Evolutionary conservation across 2,888 invertebrate genomes (phyloP), one percentile per base, ranked within the genome.

Genomic region (Agrochola lota): DNA sequence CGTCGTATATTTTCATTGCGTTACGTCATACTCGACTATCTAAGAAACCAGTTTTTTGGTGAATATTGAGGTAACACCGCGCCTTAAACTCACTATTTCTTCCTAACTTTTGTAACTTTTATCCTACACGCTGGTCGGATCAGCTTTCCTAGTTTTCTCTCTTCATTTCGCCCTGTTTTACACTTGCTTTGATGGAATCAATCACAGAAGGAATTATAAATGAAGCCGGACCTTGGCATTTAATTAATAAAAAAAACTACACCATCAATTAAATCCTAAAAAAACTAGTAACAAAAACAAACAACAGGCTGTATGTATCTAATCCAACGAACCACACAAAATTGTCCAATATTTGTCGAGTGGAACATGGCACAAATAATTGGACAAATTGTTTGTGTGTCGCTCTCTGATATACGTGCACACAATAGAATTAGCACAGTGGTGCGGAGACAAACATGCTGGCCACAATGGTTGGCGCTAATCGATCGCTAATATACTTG

Each of bases 321-420:
- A 81, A 86, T 79, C 77, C 83, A 86, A 73, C 74, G 83, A 77
- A 75, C 74, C 85, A 86, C 85, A 89, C 89, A 89, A 90, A 88
- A 89, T 89, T 86, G 90, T 80, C 85, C 87, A 89, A 90, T 89
- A 91, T 92, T 91, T 90, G 90, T 86, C 85, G 87, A 87, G 83
- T 89, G 90, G 86, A 80, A 83, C 86, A 90, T 90, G 88, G 86
- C 78, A 87, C 91, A 92, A 93, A 94, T 94, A 93, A 93, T 91
- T 91, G 91, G 86, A 84, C 92, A 92, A 93, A 94, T 93, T 91
- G 92, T 89, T 90, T 91, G 91, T 91, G 91, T 88, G 91, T 90
- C 92, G 84, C 83, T 83, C 83, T 84, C 91, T 87, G 87, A 90
- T 90, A 85, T 82, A 86, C 82, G 82, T 72, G 80, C 76, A 85